Evolutionary conservation across 2,113 vertebrate genomes (phyloP), one percentile per base, ranked within the genome.

Genomic region (Amphiprion percula): DNA sequence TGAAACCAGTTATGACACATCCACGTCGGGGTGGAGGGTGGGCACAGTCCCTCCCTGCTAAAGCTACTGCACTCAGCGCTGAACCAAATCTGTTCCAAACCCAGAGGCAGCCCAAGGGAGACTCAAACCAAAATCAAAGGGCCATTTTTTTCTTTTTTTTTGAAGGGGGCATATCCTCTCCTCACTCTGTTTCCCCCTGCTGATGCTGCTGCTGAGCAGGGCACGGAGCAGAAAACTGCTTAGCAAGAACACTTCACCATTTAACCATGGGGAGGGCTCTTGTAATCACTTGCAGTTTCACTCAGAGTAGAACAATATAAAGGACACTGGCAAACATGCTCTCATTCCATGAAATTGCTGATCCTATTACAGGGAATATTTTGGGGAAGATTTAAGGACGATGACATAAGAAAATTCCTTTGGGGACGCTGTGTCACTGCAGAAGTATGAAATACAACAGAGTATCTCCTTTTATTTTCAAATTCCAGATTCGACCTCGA

Each of bases 51-150:
- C 69, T 60, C 41, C 70, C 71, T 70, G 75, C 61, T 73, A 49
- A 79, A 67, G 73, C 81, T 61, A 72, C 80, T 46, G 33, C 44
- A 56, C 85, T 89, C 68, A 82, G 86, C 66, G 39, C 47, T 73
- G 56, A 82, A 72, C 58, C 58, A 78, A 90, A 86, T 92, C 85
- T 80, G 68, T 82, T 88, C 69, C 62, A 83, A 88, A 87, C 77
- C 70, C 56, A 82, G 76, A 87, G 78, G 77, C 68, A 81, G 66
- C 86, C 79, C 73, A 74, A 67, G 80, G 79, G 77, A 83, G 83
- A 83, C 84, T 82, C 78, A 88, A 85, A 84, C 63, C 80, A 58
- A 87, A 93, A 92, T 91, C 87, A 93, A 93, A 94, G 80, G 54
- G 74, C 73, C 62, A 80, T 80, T 89, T 84, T 86, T 52, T 61